These are phyloP conservation scores for Cabera pusaria DNA, from an alignment of 2,888 invertebrate species.

Conservation along the genomic window DNA sequence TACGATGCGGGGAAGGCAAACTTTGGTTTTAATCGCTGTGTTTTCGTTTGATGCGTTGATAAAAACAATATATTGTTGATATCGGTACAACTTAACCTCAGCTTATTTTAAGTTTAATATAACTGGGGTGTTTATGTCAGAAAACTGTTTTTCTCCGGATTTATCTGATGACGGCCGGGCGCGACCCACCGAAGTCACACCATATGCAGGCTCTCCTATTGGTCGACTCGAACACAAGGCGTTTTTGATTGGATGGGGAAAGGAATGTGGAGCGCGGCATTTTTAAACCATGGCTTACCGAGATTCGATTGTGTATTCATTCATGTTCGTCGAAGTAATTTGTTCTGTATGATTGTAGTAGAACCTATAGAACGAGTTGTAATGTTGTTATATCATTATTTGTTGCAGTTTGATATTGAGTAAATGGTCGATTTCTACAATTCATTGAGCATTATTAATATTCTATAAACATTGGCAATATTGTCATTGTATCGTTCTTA, in stretches of 20 bases:
- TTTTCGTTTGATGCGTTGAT: constrained; percentile 44
- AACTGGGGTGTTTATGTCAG: constrained; percentile 43
- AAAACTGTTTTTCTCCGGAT: constrained; percentile 38
- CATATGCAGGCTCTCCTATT: constrained; percentile 66
- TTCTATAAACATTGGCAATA: too few relatives aligned
- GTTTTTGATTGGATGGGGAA: constrained; percentile 54
- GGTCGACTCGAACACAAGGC: constrained; percentile 42
- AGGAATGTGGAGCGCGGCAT: constrained; percentile 44
- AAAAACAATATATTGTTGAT: constrained; percentile 38
- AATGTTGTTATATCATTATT: too few relatives aligned
- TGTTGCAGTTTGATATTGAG: too few relatives aligned
- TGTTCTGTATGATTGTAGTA: too few relatives aligned
- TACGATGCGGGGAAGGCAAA: constrained; percentile 75
- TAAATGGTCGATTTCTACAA: too few relatives aligned
- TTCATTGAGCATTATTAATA: too few relatives aligned
- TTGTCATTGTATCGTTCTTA: too few relatives aligned
- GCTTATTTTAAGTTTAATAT: constrained; percentile 32
- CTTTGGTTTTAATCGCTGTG: constrained; percentile 59
- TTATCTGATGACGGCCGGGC: constrained; percentile 42
- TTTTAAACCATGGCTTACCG: constrained; percentile 33
- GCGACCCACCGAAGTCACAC: constrained; percentile 78
- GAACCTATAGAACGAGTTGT: too few relatives aligned
- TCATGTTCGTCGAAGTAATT: constrained; percentile 1
- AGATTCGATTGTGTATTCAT: constrained; percentile 9
- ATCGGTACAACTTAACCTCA: constrained; percentile 28